Percentiles rank a stretch among this genome's conserved stretches.
Conservation (phyloP, 2,888 invertebrate species). For the Rotaria magnacalcarata region DNA sequence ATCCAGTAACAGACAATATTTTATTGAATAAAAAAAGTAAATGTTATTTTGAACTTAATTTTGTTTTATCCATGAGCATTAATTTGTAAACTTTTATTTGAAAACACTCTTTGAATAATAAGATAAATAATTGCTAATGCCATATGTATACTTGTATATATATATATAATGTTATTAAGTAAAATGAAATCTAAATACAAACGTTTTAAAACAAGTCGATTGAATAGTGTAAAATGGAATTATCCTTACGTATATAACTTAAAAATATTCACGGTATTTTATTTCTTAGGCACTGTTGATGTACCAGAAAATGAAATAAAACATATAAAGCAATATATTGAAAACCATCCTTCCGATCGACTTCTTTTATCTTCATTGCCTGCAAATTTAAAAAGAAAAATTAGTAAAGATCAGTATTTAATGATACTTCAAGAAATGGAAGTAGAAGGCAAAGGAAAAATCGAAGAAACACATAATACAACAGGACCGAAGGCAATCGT, state of each 20-base stretch:
- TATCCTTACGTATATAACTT: too few species aligned
- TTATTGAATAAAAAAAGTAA: not conserved
- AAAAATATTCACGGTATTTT: too few species aligned
- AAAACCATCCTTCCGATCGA: not conserved
- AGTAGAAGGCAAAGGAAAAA: not conserved
- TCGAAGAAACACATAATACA: not conserved
- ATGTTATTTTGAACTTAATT: too few species aligned
- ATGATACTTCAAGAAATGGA: not conserved
- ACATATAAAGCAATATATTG: not conserved
- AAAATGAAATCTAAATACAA: too few species aligned
- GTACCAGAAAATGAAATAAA: not conserved
- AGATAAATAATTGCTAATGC: too few species aligned
- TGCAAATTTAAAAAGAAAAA: not conserved
- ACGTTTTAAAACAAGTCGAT: too few species aligned
- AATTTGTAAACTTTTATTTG: too few species aligned
- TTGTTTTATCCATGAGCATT: too few species aligned
- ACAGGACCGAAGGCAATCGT: not conserved
- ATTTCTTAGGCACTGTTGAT: not conserved
- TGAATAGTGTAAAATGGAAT: too few species aligned
- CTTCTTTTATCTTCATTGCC: not conserved
- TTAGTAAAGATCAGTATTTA: not conserved
- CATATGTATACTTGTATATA: too few species aligned
- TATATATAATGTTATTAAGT: too few species aligned
- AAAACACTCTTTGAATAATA: too few species aligned
- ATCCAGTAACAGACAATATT: not conserved